phyloP scores from a whole-genome alignment of 2,113 vertebrate genomes.

The Burhinus oedicnemus region DNA sequence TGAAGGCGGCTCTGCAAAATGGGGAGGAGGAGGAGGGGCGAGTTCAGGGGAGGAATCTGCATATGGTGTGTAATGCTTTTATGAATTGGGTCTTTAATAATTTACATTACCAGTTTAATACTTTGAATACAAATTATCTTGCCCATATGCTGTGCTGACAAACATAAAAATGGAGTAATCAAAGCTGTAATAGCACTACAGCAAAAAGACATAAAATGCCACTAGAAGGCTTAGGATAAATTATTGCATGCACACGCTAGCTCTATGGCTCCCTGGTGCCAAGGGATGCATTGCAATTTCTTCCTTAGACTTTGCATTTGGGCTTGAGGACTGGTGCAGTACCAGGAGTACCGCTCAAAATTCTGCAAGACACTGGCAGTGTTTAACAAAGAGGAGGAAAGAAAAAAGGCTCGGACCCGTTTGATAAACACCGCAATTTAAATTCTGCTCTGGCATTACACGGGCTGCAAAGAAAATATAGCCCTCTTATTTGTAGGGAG shows the following conservation, averaged over 20 bases:
- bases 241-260: slow-evolving; percentile 64
- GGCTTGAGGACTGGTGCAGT: slow-evolving; percentile 38
- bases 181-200: slow-evolving; percentile 75
- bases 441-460: slow-evolving; percentile 43
- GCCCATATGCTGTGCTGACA: slow-evolving; percentile 76
- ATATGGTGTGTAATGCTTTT: slow-evolving; percentile 68
- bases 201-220: slow-evolving; percentile 76
- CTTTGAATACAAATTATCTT: slow-evolving; percentile 77
- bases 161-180: slow-evolving; percentile 79
- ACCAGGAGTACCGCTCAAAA: background rate
- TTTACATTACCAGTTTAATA: slow-evolving; percentile 77
- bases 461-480: slow-evolving; percentile 32
- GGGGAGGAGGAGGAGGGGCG: background rate
- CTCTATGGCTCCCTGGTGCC: slow-evolving; percentile 69
- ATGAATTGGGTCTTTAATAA: slow-evolving; percentile 79
- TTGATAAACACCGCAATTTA: slow-evolving; percentile 22
- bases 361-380: background rate
- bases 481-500: slow-evolving; percentile 16
- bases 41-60: slow-evolving; percentile 45
- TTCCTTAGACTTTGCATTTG: slow-evolving; percentile 54
- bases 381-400: background rate
- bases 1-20: slow-evolving; percentile 18
- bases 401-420: background rate
- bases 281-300: slow-evolving; percentile 66
- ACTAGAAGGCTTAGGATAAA: slow-evolving; percentile 73